Percentiles rank a stretch among this genome's conserved stretches.
phyloP scores from a whole-genome alignment of 2,888 invertebrate species.

The Sinhomidia bicolor region DNA sequence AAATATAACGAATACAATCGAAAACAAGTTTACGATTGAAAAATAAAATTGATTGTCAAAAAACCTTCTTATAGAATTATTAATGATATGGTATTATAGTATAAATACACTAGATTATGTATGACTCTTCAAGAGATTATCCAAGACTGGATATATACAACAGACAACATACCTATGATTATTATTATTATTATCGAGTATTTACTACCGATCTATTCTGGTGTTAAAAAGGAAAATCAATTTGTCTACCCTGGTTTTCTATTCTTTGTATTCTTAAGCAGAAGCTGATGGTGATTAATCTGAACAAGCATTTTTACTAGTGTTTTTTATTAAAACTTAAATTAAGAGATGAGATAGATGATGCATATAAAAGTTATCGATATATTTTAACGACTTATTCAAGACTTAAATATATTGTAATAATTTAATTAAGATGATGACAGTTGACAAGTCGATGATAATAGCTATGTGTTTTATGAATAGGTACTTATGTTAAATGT shows the following conservation, averaged over 20 bases:
- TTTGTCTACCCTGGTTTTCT: background rate
- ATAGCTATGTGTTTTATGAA: too few relatives aligned
- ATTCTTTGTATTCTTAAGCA: background rate
- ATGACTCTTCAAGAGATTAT: conserved; percentile 54
- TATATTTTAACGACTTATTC: too few relatives aligned
- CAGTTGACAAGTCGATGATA: too few relatives aligned
- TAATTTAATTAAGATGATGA: too few relatives aligned
- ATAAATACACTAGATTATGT: background rate
- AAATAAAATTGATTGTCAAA: background rate
- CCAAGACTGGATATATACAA: conserved; percentile 43
- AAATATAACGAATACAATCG: background rate
- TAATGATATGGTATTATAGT: conserved; percentile 41
- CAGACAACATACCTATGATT: too few relatives aligned
- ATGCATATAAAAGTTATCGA: too few relatives aligned
- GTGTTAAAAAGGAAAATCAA: background rate
- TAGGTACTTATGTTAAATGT: too few relatives aligned
- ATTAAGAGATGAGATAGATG: too few relatives aligned
- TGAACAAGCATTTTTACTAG: too few relatives aligned
- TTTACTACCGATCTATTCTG: background rate
- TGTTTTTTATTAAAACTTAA: too few relatives aligned
- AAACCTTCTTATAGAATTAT: too few relatives aligned
- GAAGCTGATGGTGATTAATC: background rate
- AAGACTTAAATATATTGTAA: too few relatives aligned
- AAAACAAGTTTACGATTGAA: background rate
- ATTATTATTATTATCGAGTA: background rate